phyloP scores from a whole-genome alignment of 1,140 invertebrate genomes.

The Calosoma granatense region DNA sequence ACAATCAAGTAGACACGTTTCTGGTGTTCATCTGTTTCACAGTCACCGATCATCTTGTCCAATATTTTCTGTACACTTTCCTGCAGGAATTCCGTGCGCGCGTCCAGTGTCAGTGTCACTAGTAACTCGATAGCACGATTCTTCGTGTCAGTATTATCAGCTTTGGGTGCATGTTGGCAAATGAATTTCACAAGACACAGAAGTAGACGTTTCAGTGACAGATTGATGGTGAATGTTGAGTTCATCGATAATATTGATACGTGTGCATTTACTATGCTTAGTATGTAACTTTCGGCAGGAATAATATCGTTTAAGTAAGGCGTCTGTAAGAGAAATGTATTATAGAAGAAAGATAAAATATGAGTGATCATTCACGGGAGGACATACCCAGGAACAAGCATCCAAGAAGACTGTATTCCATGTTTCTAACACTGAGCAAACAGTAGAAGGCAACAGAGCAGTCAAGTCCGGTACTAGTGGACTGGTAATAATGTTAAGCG shows the following conservation, averaged over 20 bases:
- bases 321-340: conserved; percentile 42
- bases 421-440: conserved; percentile 50
- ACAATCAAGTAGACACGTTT: conserved; percentile 53
- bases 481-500: conserved; percentile 33
- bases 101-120: conserved; percentile 63
- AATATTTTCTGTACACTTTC: conserved; percentile 51
- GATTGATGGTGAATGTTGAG: conserved; percentile 49
- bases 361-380: too few relatives aligned
- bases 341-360: neutral
- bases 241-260: conserved; percentile 46
- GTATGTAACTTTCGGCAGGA: conserved; percentile 69
- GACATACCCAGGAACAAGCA: conserved; percentile 29
- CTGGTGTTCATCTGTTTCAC: conserved; percentile 49
- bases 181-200: conserved; percentile 56
- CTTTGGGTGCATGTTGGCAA: conserved; percentile 52
- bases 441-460: conserved; percentile 43
- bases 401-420: conserved; percentile 45
- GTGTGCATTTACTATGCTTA: conserved; percentile 48
- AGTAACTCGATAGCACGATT: conserved; percentile 44
- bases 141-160: conserved; percentile 33
- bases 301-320: conserved; percentile 68
- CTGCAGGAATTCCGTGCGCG: conserved; percentile 62
- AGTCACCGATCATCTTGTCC: conserved; percentile 55
- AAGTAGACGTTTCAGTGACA: conserved; percentile 56
- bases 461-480: conserved; percentile 45